These are phyloP conservation scores for Hoplodrina ambigua DNA, from an alignment of 2,888 invertebrate genomes.

Conservation along the genomic window DNA sequence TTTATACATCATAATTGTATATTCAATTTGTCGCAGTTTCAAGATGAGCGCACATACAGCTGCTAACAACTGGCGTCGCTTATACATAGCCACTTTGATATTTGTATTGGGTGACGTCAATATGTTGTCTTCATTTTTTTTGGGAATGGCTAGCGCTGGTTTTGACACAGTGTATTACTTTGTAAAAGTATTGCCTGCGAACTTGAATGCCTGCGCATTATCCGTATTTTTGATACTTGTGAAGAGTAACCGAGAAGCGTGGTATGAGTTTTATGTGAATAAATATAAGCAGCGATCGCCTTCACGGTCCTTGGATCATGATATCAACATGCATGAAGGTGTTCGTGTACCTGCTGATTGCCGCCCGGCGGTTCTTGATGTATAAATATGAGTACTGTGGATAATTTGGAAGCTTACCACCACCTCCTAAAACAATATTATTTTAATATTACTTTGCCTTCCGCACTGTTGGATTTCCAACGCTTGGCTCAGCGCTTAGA, in stretches of 20 bases:
- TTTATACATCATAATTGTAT: constrained; percentile 8
- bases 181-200: too few relatives aligned
- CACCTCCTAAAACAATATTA: too few relatives aligned
- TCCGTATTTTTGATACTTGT: constrained; percentile 1
- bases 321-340: neutral
- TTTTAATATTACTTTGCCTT: too few relatives aligned
- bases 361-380: too few relatives aligned
- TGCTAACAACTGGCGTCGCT: neutral
- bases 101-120: constrained; percentile 1
- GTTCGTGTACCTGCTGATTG: too few relatives aligned
- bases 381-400: too few relatives aligned
- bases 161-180: too few relatives aligned
- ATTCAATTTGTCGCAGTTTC: neutral
- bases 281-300: too few relatives aligned
- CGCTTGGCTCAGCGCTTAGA: too few relatives aligned
- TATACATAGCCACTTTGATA: neutral
- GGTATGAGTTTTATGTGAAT: neutral
- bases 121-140: neutral
- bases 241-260: constrained; percentile 17
- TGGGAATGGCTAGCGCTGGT: neutral
- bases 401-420: too few relatives aligned
- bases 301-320: too few relatives aligned
- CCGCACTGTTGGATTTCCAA: too few relatives aligned
- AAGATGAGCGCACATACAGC: neutral
- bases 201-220: neutral